These are phyloP conservation scores for Sitodiplosis mosellana DNA, from an alignment of 1,140 invertebrate species.

Conservation along the genomic window DNA sequence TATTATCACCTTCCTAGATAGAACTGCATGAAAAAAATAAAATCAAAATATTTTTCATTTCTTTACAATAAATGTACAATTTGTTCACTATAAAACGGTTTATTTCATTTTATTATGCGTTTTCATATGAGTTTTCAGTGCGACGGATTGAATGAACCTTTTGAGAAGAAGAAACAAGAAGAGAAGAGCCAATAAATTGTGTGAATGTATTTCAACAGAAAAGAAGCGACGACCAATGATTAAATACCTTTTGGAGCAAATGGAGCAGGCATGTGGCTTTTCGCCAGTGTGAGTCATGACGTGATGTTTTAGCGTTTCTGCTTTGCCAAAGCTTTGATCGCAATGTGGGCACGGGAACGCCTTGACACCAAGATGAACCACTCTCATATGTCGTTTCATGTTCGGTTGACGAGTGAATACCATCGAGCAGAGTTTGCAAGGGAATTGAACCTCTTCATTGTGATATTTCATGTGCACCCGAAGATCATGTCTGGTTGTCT, in stretches of 20 bases:
- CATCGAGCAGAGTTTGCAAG: slow-evolving; percentile 11
- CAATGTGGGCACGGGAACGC: slow-evolving; percentile 22
- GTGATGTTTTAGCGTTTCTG: slow-evolving; percentile 21
- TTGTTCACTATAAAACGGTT: too few relatives aligned
- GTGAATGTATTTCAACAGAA: too few relatives aligned
- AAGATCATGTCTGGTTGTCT: slow-evolving; percentile 21
- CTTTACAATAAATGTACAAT: too few relatives aligned
- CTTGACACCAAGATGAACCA: slow-evolving; percentile 22
- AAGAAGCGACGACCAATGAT: too few relatives aligned
- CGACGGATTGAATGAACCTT: slow-evolving; percentile 15
- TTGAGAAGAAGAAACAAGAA: too few relatives aligned
- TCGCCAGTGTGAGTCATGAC: slow-evolving; percentile 29
- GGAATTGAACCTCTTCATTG: slow-evolving; percentile 16
- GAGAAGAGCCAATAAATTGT: too few relatives aligned
- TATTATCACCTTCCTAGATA: too few relatives aligned
- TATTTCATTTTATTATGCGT: slow-evolving; percentile 11
- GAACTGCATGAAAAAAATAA: too few relatives aligned
- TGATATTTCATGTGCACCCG: slow-evolving; percentile 23
- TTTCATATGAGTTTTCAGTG: slow-evolving; percentile 15
- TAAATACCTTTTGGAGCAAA: too few relatives aligned
- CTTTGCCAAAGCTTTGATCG: slow-evolving; percentile 19
- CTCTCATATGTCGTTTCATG: slow-evolving; percentile 20
- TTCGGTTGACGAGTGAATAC: slow-evolving; percentile 15
- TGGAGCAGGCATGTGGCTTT: slow-evolving; percentile 15
- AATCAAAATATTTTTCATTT: too few relatives aligned